phyloP scores from a whole-genome alignment of 2,797 vertebrate genomes.

The Falco peregrinus region DNA sequence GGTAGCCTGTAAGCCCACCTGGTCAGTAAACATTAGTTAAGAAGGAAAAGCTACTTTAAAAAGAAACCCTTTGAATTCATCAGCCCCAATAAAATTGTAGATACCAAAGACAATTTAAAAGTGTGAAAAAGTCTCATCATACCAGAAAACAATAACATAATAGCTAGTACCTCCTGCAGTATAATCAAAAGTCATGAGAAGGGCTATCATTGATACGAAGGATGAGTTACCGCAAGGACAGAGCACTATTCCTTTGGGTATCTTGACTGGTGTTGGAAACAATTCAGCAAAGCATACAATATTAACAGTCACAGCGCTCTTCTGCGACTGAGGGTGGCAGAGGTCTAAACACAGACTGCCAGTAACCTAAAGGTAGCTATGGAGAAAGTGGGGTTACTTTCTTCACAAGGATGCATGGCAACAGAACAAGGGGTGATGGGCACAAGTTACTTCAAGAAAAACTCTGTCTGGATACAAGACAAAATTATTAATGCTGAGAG shows the following conservation, averaged over 20 bases:
- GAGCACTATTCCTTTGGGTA: not conserved
- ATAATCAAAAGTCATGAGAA: not conserved
- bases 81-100: not conserved
- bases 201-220: not conserved
- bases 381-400: not conserved
- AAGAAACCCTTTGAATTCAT: not conserved
- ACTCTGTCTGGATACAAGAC: not conserved
- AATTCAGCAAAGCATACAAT: not conserved
- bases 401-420: not conserved
- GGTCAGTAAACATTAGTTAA: not conserved
- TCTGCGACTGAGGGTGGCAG: too few species aligned
- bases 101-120: not conserved
- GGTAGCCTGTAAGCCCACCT: not conserved
- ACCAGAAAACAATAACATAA: not conserved
- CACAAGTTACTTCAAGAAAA: not conserved
- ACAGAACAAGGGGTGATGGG: not conserved
- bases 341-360: not conserved
- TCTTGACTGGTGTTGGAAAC: conserved; percentile 1
- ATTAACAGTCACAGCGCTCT: not conserved
- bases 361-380: not conserved
- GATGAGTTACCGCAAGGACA: not conserved
- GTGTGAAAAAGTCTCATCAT: not conserved
- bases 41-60: not conserved
- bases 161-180: not conserved
- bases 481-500: not conserved